Percentiles rank a stretch among this genome's conserved stretches.
Evolutionary conservation across 2,113 vertebrate species (phyloP).

Genomic region (Megalops atlanticus): DNA sequence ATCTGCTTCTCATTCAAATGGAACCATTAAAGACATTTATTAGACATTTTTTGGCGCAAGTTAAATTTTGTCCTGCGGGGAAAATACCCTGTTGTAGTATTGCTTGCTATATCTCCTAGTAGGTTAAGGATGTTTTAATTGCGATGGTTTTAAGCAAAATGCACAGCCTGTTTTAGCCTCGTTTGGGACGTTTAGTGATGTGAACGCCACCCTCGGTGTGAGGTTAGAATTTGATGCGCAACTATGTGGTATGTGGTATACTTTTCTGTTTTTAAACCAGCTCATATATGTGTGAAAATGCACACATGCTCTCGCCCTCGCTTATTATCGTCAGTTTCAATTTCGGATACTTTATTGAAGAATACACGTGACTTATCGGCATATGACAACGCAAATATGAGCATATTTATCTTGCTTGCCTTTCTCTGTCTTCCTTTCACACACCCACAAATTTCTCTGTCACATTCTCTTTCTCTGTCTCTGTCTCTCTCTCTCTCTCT

Average conservation of each 20-base stretch:
- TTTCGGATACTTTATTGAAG: too few relatives aligned
- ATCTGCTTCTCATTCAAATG: constrained; percentile 15
- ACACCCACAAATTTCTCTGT: too few relatives aligned
- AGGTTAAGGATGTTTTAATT: neutral
- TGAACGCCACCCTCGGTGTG: neutral
- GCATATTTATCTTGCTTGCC: too few relatives aligned
- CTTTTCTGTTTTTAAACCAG: neutral
- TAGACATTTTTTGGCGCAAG: constrained; percentile 15
- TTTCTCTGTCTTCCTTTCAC: too few relatives aligned
- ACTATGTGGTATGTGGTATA: neutral
- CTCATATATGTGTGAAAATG: too few relatives aligned
- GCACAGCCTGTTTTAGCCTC: neutral
- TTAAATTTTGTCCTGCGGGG: constrained; percentile 10
- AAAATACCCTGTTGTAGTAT: neutral
- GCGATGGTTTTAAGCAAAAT: neutral
- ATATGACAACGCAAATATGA: too few relatives aligned
- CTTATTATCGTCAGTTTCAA: neutral
- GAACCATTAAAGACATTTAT: constrained; percentile 26
- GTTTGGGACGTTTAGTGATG: neutral
- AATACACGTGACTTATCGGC: too few relatives aligned
- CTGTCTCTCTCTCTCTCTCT: neutral
- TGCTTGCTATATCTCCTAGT: neutral
- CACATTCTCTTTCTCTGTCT: neutral
- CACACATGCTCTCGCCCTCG: neutral
- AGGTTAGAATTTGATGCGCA: neutral